Evolutionary conservation across 1,140 invertebrate genomes (phyloP).

Genomic region (Frieseomelitta varia): DNA sequence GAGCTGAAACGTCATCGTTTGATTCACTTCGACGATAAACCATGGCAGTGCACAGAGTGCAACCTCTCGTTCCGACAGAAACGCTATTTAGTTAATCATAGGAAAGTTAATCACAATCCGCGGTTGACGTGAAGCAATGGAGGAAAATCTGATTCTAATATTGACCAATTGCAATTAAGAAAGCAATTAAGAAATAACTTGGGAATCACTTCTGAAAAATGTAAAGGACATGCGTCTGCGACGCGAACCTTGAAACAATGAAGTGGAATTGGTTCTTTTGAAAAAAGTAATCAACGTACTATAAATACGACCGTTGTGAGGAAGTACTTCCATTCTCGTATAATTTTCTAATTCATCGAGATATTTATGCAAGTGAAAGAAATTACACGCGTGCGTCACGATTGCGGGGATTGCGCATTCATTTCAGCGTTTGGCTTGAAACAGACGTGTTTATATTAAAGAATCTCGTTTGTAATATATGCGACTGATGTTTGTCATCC

Average conservation of each 20-base stretch:
- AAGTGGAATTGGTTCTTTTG: slow-evolving; percentile 48
- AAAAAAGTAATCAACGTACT: slow-evolving; percentile 8
- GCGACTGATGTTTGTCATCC: slow-evolving; percentile 67
- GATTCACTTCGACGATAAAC: slow-evolving; percentile 82
- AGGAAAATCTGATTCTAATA: slow-evolving; percentile 28
- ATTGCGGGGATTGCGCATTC: slow-evolving; percentile 64
- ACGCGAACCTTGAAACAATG: slow-evolving; percentile 45
- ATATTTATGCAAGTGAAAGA: slow-evolving; percentile 67
- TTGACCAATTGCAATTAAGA: neutral
- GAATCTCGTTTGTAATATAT: slow-evolving; percentile 71
- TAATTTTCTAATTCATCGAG: slow-evolving; percentile 79
- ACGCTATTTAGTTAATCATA: slow-evolving; percentile 81
- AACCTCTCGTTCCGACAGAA: slow-evolving; percentile 80
- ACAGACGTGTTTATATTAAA: slow-evolving; percentile 70
- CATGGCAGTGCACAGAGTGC: slow-evolving; percentile 80
- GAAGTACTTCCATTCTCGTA: slow-evolving; percentile 76
- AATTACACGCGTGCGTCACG: slow-evolving; percentile 50
- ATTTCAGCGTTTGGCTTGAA: slow-evolving; percentile 59
- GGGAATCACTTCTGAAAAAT: neutral
- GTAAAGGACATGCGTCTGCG: neutral
- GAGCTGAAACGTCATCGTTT: slow-evolving; percentile 84
- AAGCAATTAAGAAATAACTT: neutral
- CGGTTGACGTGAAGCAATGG: slow-evolving; percentile 39
- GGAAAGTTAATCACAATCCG: slow-evolving; percentile 76
- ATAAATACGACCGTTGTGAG: slow-evolving; percentile 77